Percentiles rank a stretch among this genome's conserved stretches.
These are phyloP conservation scores for Morpho deidamia DNA, from an alignment of 2,888 invertebrate genomes.

Conservation along the genomic window DNA sequence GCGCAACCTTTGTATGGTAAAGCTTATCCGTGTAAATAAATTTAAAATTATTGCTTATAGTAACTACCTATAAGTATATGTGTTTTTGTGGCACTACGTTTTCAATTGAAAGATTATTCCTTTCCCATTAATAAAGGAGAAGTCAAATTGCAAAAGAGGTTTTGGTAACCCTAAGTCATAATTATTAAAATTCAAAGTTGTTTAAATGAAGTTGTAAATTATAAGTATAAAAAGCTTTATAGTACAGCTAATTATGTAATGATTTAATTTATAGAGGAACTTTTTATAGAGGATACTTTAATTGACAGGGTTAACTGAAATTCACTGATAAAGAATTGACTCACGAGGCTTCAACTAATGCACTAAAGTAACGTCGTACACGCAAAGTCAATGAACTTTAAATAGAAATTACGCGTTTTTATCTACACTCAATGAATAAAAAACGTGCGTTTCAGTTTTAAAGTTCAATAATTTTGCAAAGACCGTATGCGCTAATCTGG, in stretches of 20 bases:
- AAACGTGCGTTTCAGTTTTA: neutral
- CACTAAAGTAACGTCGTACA: conserved; percentile 35
- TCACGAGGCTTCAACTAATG: conserved; percentile 59
- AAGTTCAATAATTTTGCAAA: neutral
- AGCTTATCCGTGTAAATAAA: conserved; percentile 48
- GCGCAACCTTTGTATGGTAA: conserved; percentile 56
- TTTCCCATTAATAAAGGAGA: neutral
- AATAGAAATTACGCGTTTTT: neutral
- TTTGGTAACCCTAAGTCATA: no score
- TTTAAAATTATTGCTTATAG: conserved; percentile 11
- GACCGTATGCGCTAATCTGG: neutral
- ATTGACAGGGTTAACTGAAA: conserved; percentile 70
- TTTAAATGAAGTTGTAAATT: no score
- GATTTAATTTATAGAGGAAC: conserved; percentile 33
- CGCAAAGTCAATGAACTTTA: conserved; percentile 22
- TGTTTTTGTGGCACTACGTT: conserved; percentile 9
- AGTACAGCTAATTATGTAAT: conserved; percentile 12
- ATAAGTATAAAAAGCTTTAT: conserved; percentile 2
- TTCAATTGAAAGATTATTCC: neutral
- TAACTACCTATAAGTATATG: conserved; percentile 1
- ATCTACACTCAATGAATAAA: neutral
- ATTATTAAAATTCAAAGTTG: no score
- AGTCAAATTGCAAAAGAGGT: no score
- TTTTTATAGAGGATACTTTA: conserved; percentile 45
- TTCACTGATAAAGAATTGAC: conserved; percentile 62